A percentile compares a stretch with the other conserved stretches of the same genome.
phyloP scores from a whole-genome alignment of 2,888 invertebrate species.

The Philaethria dido region DNA sequence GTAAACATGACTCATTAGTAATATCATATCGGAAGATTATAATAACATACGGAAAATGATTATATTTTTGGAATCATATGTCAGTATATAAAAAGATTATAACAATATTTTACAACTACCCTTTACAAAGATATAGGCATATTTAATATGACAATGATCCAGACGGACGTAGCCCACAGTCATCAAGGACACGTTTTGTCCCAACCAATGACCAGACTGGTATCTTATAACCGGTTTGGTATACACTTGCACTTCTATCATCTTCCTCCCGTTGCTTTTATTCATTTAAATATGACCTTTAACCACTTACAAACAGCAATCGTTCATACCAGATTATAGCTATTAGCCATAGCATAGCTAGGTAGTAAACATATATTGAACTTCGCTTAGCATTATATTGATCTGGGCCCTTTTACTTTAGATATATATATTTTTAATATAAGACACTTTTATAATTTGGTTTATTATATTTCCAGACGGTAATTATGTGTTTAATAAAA shows the following conservation, averaged over 20 bases:
- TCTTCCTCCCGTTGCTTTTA: slow-evolving; percentile 58
- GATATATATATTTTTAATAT: background rate
- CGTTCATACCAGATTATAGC: background rate
- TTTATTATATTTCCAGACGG: slow-evolving; percentile 46
- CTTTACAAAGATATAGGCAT: background rate
- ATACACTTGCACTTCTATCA: slow-evolving; percentile 70
- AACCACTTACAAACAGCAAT: slow-evolving; percentile 39
- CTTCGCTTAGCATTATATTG: background rate
- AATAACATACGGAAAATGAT: background rate
- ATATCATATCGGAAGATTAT: background rate
- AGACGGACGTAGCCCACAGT: slow-evolving; percentile 55
- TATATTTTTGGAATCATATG: background rate
- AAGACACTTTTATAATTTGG: slow-evolving; percentile 12
- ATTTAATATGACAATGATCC: slow-evolving; percentile 60
- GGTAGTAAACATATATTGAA: too few species aligned
- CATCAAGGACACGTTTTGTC: slow-evolving; percentile 69
- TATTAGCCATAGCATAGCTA: too few species aligned
- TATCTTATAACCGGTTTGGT: slow-evolving; percentile 65
- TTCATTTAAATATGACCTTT: slow-evolving; percentile 55
- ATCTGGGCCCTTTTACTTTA: background rate
- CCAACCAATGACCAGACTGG: slow-evolving; percentile 45
- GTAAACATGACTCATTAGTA: background rate
- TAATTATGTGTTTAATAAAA: slow-evolving; percentile 46
- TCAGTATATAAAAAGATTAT: background rate
- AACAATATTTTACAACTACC: background rate